phyloP scores from a whole-genome alignment of 2,113 vertebrate species.

The Silurus meridionalis region DNA sequence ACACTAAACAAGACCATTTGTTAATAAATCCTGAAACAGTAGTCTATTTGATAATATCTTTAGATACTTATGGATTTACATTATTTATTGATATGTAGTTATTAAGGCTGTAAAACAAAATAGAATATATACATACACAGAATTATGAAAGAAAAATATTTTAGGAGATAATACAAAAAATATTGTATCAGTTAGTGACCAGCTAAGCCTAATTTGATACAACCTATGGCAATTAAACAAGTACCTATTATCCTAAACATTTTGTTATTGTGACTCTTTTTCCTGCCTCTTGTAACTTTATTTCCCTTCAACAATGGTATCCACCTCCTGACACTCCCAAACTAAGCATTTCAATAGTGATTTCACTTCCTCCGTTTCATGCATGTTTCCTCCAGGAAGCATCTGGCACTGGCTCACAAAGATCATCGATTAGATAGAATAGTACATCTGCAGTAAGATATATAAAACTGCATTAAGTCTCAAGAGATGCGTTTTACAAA shows the following conservation, averaged over 20 bases:
- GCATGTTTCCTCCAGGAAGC: conserved; percentile 69
- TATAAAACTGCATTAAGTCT: conserved; percentile 20
- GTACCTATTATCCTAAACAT: background rate
- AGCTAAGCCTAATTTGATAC: background rate
- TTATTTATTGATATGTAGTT: background rate
- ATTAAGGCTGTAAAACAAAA: background rate
- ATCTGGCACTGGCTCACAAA: conserved; percentile 60
- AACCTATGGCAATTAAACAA: background rate
- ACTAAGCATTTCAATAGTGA: conserved; percentile 25
- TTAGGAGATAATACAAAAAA: background rate
- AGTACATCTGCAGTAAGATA: conserved; percentile 31
- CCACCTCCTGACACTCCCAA: conserved; percentile 19
- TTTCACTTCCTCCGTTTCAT: conserved; percentile 70
- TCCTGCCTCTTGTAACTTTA: conserved; percentile 52
- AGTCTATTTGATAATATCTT: background rate
- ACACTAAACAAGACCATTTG: background rate
- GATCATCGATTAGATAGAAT: conserved; percentile 29
- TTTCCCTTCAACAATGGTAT: conserved; percentile 43
- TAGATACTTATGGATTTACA: background rate
- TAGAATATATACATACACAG: background rate
- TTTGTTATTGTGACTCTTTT: conserved; percentile 43
- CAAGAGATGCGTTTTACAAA: conserved; percentile 37
- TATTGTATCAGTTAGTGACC: background rate
- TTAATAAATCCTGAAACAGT: background rate
- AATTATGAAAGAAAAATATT: background rate